Base-by-base conservation (phyloP, 2,113 vertebrate species). In the Hassar affinis region DNA sequence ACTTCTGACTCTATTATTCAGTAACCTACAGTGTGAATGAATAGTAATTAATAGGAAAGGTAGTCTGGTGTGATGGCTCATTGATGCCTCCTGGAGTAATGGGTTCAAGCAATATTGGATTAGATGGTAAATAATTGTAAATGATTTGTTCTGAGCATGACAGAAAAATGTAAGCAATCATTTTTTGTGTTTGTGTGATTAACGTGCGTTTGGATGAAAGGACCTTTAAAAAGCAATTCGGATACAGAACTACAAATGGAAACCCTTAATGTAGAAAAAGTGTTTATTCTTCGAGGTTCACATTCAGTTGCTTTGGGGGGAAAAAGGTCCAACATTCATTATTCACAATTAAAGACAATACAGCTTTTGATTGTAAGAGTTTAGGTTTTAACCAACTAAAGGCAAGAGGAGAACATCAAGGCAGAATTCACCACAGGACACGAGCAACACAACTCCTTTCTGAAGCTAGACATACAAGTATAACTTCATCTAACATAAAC, bases 271-370 rank as follows among this genome's bases (percentile, higher is more conserved):
- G 51, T 83, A n/a, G 82, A 84, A 86, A 84, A 78, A 68, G 9
- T 25, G 22, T 85, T 88, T 86, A 88, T 86, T 86, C 33, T 47
- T 52, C 22, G 30, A 80, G 59, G 42, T 85, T 82, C 61, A 86
- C 87, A 88, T 84, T 85, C 78, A 85, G 56, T 71, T 85, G 62
- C 64, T 68, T 83, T 84, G 79, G 84, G 11, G 11, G 11, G 1
- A 84, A 83, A 84, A 72, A 84, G 47, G 33, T 85, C 81, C 54
- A 78, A 72, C 75, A 78, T 86, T 74, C 64, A 85, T 85, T 72
- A 78, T 57, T 78, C 52, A 85, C 78, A 61, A 49, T 81, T 62
- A 83, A 83, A 66, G 66, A 86, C 64, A 76, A 59, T 35, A 81
- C 56, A 74, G 38, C 33, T 83, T 83, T 85, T 79, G 35, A 42